phyloP scores from a whole-genome alignment of 2,888 invertebrate genomes.

The Spisula solida region DNA sequence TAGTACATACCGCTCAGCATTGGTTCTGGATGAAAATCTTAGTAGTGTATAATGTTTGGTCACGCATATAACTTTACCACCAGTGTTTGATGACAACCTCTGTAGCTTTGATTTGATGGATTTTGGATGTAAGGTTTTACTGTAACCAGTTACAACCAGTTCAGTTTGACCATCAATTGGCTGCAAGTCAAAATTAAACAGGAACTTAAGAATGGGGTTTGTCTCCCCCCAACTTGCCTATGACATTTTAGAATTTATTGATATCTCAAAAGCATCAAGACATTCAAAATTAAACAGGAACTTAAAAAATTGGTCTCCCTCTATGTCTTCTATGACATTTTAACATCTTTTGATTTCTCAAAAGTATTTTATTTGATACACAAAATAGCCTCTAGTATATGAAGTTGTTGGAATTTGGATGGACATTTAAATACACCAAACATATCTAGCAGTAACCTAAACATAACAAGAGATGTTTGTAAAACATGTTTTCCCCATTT shows the following conservation, averaged over 20 bases:
- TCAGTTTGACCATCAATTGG: conserved; percentile 86
- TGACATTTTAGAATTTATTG: too few relatives aligned
- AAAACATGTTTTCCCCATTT: too few relatives aligned
- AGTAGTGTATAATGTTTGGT: conserved; percentile 90
- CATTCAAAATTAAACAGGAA: not conserved
- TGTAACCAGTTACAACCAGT: conserved; percentile 92
- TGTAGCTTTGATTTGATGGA: conserved; percentile 91
- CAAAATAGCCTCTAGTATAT: too few relatives aligned
- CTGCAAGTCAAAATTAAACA: conserved; percentile 50
- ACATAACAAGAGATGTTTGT: too few relatives aligned
- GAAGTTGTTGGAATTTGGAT: not conserved
- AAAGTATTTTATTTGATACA: too few relatives aligned
- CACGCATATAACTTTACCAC: conserved; percentile 92
- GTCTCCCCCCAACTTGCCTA: too few relatives aligned
- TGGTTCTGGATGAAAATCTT: conserved; percentile 91
- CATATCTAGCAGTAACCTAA: too few relatives aligned
- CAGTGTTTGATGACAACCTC: conserved; percentile 93
- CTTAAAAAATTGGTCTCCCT: not conserved
- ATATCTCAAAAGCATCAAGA: too few relatives aligned
- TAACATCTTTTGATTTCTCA: too few relatives aligned
- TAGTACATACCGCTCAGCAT: conserved; percentile 89
- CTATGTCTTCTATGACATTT: too few relatives aligned
- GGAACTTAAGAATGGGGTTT: not conserved
- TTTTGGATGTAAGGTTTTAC: conserved; percentile 89
- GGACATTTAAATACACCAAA: too few relatives aligned